phyloP scores from a whole-genome alignment of 2,113 vertebrate species.

The Festucalex cinctus region DNA sequence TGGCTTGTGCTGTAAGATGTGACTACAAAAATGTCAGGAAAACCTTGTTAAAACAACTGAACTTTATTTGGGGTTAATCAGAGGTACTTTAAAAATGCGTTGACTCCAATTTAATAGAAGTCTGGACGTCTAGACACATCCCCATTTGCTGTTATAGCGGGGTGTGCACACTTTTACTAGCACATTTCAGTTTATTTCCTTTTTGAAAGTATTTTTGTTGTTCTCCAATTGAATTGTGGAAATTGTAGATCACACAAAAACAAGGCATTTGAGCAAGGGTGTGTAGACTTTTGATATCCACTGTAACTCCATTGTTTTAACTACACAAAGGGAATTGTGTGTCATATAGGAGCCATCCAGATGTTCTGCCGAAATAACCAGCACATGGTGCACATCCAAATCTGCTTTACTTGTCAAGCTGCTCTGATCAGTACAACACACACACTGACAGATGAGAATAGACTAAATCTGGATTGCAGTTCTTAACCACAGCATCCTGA shows the following conservation, averaged over 20 bases:
- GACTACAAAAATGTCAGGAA: no score
- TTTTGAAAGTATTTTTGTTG: no score
- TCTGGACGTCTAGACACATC: no score
- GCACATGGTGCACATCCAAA: slow-evolving; percentile 68
- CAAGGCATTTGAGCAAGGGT: neutral
- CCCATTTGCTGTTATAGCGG: neutral
- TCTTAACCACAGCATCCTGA: slow-evolving; percentile 82
- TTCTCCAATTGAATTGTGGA: neutral
- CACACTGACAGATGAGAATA: slow-evolving; percentile 70
- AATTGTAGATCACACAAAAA: neutral
- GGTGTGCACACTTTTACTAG: neutral
- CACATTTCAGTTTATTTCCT: neutral
- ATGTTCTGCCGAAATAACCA: slow-evolving; percentile 59
- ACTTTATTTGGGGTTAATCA: no score
- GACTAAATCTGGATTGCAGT: slow-evolving; percentile 80
- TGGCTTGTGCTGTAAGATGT: no score
- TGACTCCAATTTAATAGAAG: no score
- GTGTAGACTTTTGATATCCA: neutral
- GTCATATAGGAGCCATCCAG: slow-evolving; percentile 52
- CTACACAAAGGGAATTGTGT: slow-evolving; percentile 11
- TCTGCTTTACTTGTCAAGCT: slow-evolving; percentile 85
- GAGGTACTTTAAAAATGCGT: no score
- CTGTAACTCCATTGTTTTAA: neutral
- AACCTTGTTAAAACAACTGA: no score
- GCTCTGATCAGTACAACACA: slow-evolving; percentile 60